Base-by-base conservation (phyloP, 2,113 vertebrate genomes). In the Heterotilapia buettikoferi region DNA sequence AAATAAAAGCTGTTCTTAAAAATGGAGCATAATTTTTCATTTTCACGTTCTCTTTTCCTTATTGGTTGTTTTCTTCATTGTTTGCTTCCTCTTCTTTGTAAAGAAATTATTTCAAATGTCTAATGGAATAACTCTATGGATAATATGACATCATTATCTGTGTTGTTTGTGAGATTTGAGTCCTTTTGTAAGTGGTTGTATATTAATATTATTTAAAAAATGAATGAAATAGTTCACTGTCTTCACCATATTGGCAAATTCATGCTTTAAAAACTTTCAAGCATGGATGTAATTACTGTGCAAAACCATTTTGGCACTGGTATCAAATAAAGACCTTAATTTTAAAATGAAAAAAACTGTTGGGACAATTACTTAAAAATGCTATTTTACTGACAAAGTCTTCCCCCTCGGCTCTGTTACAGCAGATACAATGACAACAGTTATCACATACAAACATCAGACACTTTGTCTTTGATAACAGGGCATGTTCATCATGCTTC, bases 391-490 rank as follows among this genome's bases (percentile, higher is more conserved):
- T 93, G 88, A 82, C 43, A 87, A 86, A 89, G 29, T 88, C 68
- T 66, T 83, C n/a, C 82, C 29, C 59, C 38, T 88, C 18, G 3
- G 24, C 86, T 91, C 63, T 45, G 11, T 88, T 92, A 94, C 94
- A 95, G 93, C 93, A 94, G 89, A 91, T 56, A 88, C 89, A 78
- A 47, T 38, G 40, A 90, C 11, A 6, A 92, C 73, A 79, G 31
- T 54, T 83, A 80, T 54, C 84, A 92, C 86, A 84, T 54, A 90
- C 82, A 93, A 83, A 87, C 76, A 88, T 63, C 33, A 84, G 84
- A 92, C 73, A 83, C 36, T 52, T 79, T 56, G 43, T 57, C 31
- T 63, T 59, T 59, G 18, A 90, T 54, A 82, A 24, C 24, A 6
- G 76, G 59, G 71, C 38, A 45, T 63, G 53, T 84, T 89, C 82